Percentiles rank a stretch among this genome's conserved stretches.
These are phyloP conservation scores for Ophion ventricosus DNA, from an alignment of 2,888 invertebrate genomes.

Conservation along the genomic window DNA sequence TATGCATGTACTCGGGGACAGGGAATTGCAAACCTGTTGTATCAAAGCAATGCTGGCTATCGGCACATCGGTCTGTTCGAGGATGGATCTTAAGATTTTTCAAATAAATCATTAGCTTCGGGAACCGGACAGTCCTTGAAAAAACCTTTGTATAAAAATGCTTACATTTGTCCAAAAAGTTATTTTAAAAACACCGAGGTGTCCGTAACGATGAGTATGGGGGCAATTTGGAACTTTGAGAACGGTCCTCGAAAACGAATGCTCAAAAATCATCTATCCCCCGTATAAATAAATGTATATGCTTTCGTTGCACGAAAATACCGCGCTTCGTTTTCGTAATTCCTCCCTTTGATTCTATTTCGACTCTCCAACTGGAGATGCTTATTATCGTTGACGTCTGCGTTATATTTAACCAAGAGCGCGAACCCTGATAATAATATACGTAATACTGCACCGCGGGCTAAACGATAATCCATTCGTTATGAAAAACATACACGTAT, in stretches of 20 bases:
- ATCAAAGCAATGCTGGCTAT: too few relatives aligned
- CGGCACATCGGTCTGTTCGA: neutral
- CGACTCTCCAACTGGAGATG: slow-evolving; percentile 43
- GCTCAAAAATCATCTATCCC: neutral
- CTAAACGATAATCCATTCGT: slow-evolving; percentile 10
- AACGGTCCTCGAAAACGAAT: neutral
- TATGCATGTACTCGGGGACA: neutral
- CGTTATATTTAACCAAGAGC: slow-evolving; percentile 34
- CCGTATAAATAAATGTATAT: neutral
- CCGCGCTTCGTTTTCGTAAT: slow-evolving; percentile 17
- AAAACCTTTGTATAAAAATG: neutral
- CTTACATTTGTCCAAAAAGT: neutral
- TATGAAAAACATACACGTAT: neutral
- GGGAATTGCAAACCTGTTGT: too few relatives aligned
- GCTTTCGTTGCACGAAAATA: slow-evolving; percentile 23
- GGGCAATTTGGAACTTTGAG: neutral
- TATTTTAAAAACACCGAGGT: neutral
- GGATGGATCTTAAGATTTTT: neutral
- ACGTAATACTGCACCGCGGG: slow-evolving; percentile 22
- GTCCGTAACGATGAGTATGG: neutral
- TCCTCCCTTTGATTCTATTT: slow-evolving; percentile 56
- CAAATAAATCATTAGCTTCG: neutral
- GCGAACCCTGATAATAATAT: slow-evolving; percentile 30
- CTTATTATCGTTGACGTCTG: slow-evolving; percentile 47
- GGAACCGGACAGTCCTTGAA: neutral